phyloP scores from a whole-genome alignment of 2,888 invertebrate species.

The Eupithecia vulgata region DNA sequence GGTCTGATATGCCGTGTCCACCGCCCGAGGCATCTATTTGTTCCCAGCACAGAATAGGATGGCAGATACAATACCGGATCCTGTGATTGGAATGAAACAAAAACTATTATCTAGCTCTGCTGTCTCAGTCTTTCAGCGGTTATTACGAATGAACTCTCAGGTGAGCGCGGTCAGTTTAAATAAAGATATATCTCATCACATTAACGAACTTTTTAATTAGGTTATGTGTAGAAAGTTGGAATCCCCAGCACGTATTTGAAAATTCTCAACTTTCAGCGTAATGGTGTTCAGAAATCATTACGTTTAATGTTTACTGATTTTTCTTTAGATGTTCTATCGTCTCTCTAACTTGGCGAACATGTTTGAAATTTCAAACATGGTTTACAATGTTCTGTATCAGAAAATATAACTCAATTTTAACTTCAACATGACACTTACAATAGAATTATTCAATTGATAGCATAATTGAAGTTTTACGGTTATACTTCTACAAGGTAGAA shows the following conservation, averaged over 20 bases:
- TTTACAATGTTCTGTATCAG: not conserved
- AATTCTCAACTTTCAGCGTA: slow-evolving; percentile 50
- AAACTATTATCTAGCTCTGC: slow-evolving; percentile 12
- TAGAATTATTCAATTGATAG: slow-evolving; percentile 55
- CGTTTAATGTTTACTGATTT: slow-evolving; percentile 13
- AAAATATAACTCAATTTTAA: slow-evolving; percentile 25
- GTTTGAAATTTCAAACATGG: not conserved
- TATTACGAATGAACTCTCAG: slow-evolving; percentile 35
- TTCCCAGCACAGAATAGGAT: slow-evolving; percentile 55
- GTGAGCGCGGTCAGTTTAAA: slow-evolving; percentile 23
- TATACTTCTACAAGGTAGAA: slow-evolving; percentile 51
- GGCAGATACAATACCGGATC: slow-evolving; percentile 46
- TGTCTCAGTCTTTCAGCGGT: slow-evolving; percentile 17
- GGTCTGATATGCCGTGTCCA: slow-evolving; percentile 62
- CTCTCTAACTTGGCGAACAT: not conserved
- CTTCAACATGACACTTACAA: slow-evolving; percentile 45
- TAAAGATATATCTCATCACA: slow-evolving; percentile 51
- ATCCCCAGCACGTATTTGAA: slow-evolving; percentile 56
- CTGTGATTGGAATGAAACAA: slow-evolving; percentile 44
- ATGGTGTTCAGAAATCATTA: slow-evolving; percentile 40
- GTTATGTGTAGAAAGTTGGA: slow-evolving; percentile 46
- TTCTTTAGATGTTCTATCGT: not conserved
- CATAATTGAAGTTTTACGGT: slow-evolving; percentile 68
- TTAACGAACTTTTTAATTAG: slow-evolving; percentile 57
- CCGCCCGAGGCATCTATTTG: slow-evolving; percentile 52